A percentile compares a stretch with the other conserved stretches of the same genome.
phyloP scores from a whole-genome alignment of 2,797 vertebrate genomes.

The Esox masquinongy region DNA sequence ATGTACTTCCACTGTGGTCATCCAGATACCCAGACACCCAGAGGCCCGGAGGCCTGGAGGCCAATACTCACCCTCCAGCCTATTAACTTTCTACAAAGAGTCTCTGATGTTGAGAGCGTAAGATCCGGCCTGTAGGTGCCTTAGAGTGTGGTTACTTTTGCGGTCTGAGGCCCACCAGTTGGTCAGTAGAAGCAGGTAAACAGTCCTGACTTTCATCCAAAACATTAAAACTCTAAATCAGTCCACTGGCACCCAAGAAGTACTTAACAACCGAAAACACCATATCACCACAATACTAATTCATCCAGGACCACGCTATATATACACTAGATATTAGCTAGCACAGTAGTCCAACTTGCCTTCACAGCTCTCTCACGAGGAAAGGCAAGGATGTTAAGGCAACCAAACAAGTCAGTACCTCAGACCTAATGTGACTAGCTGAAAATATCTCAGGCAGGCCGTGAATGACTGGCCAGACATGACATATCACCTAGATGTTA shows the following conservation, averaged over 20 bases:
- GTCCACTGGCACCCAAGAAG: not conserved
- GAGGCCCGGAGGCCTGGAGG: too few relatives aligned
- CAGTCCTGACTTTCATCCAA: conserved; percentile 25
- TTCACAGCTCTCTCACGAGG: conserved; percentile 10
- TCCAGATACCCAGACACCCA: not conserved
- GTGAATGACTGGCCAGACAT: conserved; percentile 26
- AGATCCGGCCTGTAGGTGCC: not conserved
- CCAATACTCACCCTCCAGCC: not conserved
- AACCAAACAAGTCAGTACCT: conserved; percentile 41
- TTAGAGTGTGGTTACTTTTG: not conserved
- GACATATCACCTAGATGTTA: not conserved
- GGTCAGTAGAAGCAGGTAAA: conserved; percentile 26
- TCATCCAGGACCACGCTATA: too few relatives aligned
- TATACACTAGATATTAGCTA: not conserved
- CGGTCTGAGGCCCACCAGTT: not conserved
- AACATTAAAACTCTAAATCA: not conserved
- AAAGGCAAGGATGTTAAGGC: conserved; percentile 20
- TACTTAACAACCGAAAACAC: not conserved
- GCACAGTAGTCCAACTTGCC: not conserved
- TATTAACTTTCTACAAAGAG: not conserved
- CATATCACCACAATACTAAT: not conserved
- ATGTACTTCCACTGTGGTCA: not conserved
- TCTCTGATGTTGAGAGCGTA: not conserved
- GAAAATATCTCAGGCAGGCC: conserved; percentile 25
- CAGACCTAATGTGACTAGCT: conserved; percentile 21